Conservation (phyloP, 2,113 vertebrate genomes). For the Pandion haliaetus region DNA sequence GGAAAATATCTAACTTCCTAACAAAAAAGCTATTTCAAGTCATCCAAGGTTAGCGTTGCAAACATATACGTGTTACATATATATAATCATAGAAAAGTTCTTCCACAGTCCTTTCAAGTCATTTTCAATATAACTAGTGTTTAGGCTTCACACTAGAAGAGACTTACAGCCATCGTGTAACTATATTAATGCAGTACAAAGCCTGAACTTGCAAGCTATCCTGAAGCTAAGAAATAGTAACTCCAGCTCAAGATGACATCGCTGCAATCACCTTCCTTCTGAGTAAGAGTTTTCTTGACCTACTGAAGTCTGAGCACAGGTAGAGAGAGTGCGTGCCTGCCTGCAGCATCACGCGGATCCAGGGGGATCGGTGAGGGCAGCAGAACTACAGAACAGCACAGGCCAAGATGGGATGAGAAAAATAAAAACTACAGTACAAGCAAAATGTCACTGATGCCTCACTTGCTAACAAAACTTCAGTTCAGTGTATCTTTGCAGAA, state of each 20-base stretch:
- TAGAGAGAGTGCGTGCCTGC: neutral
- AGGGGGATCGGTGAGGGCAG: neutral
- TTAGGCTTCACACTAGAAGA: neutral
- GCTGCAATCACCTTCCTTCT: neutral
- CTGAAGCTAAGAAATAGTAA: neutral
- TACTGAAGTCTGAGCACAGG: neutral
- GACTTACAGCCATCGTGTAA: neutral
- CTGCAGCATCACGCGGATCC: neutral
- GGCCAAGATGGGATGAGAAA: neutral
- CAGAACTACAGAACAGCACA: neutral
- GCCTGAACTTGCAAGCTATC: neutral
- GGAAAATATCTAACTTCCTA: neutral
- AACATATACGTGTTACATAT: neutral
- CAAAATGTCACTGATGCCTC: neutral
- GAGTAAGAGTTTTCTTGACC: neutral
- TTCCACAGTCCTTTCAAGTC: neutral
- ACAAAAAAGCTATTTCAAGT: neutral
- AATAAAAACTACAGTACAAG: neutral
- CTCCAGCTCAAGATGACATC: neutral
- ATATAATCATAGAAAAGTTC: neutral
- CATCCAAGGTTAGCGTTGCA: neutral
- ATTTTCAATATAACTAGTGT: neutral
- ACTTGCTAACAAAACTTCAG: neutral
- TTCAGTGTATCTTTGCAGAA: neutral
- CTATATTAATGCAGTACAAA: neutral